These are phyloP conservation scores for Mesoclemmys tuberculata DNA, from an alignment of 2,113 vertebrate genomes.

Conservation along the genomic window DNA sequence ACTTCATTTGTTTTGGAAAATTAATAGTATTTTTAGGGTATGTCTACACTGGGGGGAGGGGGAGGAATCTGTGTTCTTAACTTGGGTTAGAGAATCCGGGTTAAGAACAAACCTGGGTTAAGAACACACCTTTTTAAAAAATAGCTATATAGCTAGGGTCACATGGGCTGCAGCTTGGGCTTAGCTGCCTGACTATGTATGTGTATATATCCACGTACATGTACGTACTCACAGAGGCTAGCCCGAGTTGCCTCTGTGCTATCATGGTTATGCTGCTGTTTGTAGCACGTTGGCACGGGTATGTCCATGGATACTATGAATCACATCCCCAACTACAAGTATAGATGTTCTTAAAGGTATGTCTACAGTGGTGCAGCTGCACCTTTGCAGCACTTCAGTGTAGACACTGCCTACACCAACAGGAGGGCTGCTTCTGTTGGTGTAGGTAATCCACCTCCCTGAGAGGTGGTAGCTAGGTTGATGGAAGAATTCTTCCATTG, in stretches of 20 bases:
- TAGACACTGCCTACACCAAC: background rate
- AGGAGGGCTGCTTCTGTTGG: background rate
- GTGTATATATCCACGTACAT: background rate
- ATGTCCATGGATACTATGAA: background rate
- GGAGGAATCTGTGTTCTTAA: background rate
- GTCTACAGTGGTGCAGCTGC: background rate
- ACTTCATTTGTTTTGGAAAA: background rate
- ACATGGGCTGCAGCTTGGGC: background rate
- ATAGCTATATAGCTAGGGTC: background rate
- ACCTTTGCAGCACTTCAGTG: background rate
- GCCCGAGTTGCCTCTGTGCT: background rate
- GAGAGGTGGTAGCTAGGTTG: too few species aligned
- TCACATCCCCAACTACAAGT: background rate
- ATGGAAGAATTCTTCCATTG: too few species aligned
- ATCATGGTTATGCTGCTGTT: background rate
- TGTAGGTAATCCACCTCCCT: too few species aligned
- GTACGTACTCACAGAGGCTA: background rate
- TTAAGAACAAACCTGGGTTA: background rate
- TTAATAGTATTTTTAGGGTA: background rate
- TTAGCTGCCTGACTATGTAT: background rate
- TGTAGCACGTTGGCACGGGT: background rate
- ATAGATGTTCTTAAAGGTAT: background rate
- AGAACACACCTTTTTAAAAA: background rate
- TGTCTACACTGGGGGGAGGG: background rate
- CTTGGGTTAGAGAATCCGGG: background rate